A percentile compares a stretch with the other conserved stretches of the same genome.
These are phyloP conservation scores for Lasioglossum villosulum DNA, from an alignment of 2,888 invertebrate species.

Conservation along the genomic window DNA sequence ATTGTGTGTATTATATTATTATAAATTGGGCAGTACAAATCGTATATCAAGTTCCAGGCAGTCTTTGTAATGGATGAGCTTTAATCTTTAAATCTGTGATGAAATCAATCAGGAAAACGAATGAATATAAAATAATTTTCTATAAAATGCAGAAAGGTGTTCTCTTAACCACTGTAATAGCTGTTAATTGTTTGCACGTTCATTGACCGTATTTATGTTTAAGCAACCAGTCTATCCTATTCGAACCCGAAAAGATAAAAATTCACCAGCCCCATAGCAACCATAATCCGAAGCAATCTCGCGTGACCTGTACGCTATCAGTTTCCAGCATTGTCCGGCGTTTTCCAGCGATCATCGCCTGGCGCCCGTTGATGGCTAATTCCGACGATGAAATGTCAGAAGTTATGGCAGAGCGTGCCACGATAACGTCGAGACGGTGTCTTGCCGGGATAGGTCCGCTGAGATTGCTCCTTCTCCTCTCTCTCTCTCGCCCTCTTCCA, in stretches of 20 bases:
- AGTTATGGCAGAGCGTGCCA: conserved; percentile 27
- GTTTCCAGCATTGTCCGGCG: conserved; percentile 22
- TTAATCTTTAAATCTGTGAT: too few species aligned
- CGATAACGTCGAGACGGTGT: conserved; percentile 7
- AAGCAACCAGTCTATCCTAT: not conserved
- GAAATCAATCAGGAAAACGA: not conserved
- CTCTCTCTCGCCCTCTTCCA: not conserved
- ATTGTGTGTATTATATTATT: too few species aligned
- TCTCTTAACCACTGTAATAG: not conserved
- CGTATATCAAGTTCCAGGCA: too few species aligned
- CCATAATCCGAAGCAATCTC: conserved; percentile 39
- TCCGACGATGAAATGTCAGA: conserved; percentile 11
- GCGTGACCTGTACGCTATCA: conserved; percentile 38
- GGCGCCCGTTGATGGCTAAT: conserved; percentile 13
- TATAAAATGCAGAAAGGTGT: not conserved
- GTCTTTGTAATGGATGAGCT: too few species aligned
- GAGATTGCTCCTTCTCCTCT: not conserved
- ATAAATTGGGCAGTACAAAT: too few species aligned
- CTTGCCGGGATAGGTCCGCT: not conserved
- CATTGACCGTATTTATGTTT: not conserved
- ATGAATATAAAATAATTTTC: not conserved
- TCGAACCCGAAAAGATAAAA: conserved; percentile 50
- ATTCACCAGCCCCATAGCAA: conserved; percentile 37
- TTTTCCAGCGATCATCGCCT: not conserved
- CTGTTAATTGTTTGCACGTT: not conserved